phyloP scores from a whole-genome alignment of 2,113 vertebrate species.

The Physeter macrocephalus region DNA sequence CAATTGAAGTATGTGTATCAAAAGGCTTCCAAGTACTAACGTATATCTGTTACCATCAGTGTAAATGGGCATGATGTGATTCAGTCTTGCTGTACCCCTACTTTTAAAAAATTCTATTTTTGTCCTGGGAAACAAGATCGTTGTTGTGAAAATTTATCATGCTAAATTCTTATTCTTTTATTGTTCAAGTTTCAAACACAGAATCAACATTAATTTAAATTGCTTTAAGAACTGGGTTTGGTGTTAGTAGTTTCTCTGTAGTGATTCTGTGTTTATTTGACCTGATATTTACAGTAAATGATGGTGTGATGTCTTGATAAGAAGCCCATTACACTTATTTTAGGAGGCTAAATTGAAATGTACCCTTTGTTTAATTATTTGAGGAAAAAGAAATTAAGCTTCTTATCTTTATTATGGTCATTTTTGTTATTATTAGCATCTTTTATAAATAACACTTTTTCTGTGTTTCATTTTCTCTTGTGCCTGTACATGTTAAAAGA shows the following conservation, averaged over 20 bases:
- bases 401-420: background rate
- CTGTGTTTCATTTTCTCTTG: background rate
- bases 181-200: background rate
- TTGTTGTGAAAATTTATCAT: background rate
- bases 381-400: background rate
- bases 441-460: background rate
- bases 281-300: background rate
- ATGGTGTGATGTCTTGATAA: background rate
- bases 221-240: background rate
- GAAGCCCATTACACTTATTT: background rate
- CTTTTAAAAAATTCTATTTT: slow-evolving; percentile 24
- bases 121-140: background rate
- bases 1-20: background rate
- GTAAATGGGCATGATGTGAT: background rate
- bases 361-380: background rate
- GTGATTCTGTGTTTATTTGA: background rate
- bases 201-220: background rate
- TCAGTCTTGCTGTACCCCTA: background rate
- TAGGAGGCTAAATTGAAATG: background rate
- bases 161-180: background rate
- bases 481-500: background rate
- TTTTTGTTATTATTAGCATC: background rate
- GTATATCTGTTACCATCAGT: background rate
- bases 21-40: background rate
- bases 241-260: background rate